Conservation (phyloP, 2,888 invertebrate genomes). For the Drosophila maculinotata region DNA sequence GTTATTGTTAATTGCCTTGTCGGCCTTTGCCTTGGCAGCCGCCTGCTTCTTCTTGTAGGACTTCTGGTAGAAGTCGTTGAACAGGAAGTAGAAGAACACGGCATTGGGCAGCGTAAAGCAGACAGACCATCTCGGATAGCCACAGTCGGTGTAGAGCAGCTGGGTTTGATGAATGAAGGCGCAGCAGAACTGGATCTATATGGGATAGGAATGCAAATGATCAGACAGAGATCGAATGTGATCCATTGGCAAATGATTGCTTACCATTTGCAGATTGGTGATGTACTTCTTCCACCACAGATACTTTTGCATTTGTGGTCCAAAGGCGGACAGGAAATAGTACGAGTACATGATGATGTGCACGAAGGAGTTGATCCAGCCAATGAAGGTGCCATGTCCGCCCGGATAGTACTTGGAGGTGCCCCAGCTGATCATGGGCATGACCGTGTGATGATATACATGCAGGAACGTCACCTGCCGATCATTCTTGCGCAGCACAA, state of each 20-base stretch:
- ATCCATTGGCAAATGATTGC: conserved; percentile 30
- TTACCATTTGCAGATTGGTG: conserved; percentile 95
- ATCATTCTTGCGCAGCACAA: conserved; percentile 95
- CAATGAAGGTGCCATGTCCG: conserved; percentile 95
- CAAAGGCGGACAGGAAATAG: conserved; percentile 94
- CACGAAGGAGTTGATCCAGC: conserved; percentile 95
- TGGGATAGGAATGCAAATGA: background rate
- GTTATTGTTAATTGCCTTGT: conserved; percentile 41
- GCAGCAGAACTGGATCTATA: conserved; percentile 94
- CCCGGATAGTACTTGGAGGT: conserved; percentile 94
- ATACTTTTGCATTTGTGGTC: conserved; percentile 94
- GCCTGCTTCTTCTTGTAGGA: conserved; percentile 87
- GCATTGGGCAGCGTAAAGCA: conserved; percentile 95
- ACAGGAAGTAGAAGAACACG: conserved; percentile 96
- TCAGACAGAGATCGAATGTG: background rate
- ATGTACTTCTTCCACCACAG: conserved; percentile 98
- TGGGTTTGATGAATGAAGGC: conserved; percentile 94
- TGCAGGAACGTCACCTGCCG: conserved; percentile 96
- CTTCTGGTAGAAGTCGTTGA: conserved; percentile 95
- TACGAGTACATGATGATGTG: conserved; percentile 98
- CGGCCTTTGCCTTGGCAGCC: conserved; percentile 63
- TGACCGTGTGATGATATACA: conserved; percentile 96
- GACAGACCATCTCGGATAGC: conserved; percentile 93
- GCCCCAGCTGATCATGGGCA: conserved; percentile 97
- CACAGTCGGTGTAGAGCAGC: conserved; percentile 93